Evolutionary conservation across 2,113 vertebrate species (phyloP).

Genomic region (Halcyon malimbica): DNA sequence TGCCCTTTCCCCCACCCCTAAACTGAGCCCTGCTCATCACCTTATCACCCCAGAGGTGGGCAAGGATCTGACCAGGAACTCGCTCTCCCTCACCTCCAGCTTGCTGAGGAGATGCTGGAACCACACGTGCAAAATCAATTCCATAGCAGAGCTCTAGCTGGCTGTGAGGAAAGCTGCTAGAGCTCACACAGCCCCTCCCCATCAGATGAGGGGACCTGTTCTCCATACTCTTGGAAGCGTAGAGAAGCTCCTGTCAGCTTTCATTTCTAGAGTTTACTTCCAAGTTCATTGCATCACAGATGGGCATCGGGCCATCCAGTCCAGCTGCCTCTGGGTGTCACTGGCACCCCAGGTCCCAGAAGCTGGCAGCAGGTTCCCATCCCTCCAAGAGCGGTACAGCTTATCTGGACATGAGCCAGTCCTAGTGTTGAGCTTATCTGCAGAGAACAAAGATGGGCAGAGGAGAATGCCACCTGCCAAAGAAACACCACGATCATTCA

Average conservation of each 20-base stretch:
- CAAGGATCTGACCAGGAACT: neutral
- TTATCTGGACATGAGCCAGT: rapidly evolving
- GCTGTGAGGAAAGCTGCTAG: neutral
- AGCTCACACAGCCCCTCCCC: neutral
- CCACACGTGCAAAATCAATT: rapidly evolving
- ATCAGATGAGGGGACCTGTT: neutral
- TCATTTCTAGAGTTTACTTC: neutral
- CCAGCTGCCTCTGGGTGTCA: neutral
- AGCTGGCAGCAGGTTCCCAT: neutral
- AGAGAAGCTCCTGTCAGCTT: neutral
- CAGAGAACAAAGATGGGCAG: neutral
- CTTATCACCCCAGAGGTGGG: no score
- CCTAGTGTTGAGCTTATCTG: neutral
- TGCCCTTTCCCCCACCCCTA: neutral
- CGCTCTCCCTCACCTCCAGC: neutral
- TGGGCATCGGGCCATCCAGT: neutral
- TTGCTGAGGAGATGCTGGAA: neutral
- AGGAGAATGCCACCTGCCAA: neutral
- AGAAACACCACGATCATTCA: neutral
- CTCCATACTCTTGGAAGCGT: rapidly evolving
- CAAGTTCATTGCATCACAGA: neutral
- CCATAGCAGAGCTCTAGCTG: neutral
- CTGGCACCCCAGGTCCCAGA: neutral
- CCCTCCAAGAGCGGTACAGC: neutral
- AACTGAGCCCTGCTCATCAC: neutral